Percentiles rank a stretch among this genome's conserved stretches.
Conservation (phyloP, 2,888 invertebrate genomes). For the Lasioglossum leucozonium region DNA sequence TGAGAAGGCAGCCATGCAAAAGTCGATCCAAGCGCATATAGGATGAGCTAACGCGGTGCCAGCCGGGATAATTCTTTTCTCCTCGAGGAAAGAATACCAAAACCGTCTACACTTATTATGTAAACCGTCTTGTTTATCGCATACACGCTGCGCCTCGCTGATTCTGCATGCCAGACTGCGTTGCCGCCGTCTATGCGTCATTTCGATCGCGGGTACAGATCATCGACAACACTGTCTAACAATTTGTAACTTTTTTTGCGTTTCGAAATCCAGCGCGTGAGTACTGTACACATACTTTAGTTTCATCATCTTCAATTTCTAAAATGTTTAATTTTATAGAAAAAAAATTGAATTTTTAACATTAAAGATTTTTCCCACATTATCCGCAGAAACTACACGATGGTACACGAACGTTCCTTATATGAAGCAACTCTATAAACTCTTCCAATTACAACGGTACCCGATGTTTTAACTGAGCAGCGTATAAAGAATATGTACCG, state of each 20-base stretch:
- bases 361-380: neutral
- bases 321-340: neutral
- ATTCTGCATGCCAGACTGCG: constrained; percentile 19
- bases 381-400: neutral
- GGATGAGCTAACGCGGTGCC: neutral
- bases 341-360: neutral
- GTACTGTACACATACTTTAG: neutral
- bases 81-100: neutral
- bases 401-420: too few species aligned
- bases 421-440: neutral
- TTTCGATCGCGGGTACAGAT: neutral
- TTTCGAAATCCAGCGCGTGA: neutral
- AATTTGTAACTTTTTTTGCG: neutral
- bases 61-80: neutral
- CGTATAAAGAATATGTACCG: too few species aligned
- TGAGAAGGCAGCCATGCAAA: neutral
- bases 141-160: constrained; percentile 13
- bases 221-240: neutral
- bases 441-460: too few species aligned
- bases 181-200: constrained; percentile 7
- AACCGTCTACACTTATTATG: constrained; percentile 21
- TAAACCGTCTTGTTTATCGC: constrained; percentile 29
- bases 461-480: too few species aligned
- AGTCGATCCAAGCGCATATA: neutral
- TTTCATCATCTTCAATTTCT: neutral